Base-by-base conservation (phyloP, 2,113 vertebrate genomes). In the Nipponia nippon region DNA sequence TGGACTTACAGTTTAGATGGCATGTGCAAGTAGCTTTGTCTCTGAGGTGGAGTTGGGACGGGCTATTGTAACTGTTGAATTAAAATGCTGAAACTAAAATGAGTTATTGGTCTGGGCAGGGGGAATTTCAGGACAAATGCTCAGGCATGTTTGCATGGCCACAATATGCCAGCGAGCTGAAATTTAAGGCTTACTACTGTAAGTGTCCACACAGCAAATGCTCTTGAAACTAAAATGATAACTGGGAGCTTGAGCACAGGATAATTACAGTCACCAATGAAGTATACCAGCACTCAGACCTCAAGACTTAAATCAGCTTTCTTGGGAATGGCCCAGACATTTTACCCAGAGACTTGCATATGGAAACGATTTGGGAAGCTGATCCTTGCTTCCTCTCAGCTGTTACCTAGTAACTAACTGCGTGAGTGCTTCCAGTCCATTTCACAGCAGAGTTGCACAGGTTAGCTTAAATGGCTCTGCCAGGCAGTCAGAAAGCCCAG, bases 381-480 rank as follows among this genome's bases (percentile, higher is more conserved):
- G 89, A 90, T 88, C 62, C 62, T 93, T 77, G 71, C 75, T 84
- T 92, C 59, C 16, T 83, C 83, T 75, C 63, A 87, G 80, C 83
- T 96, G 91, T 94, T 95, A 94, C 80, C 87, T 94, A 87, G 95
- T 96, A 93, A 95, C 94, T 92, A 78, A 83, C 69, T 53, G 29
- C 1, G 0, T 5, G 5, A 94, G 50, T 50, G 29, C 72, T 94
- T 96, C 38, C 47, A 96, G 93, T 59, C 63, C 83, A 55, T 83
- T 95, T 83, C 79, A 58, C 46, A 92, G 80, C 67, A 73, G 38
- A 75, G 71, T 16, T 2, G 0, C 25, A 27, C 40, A 87, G 71
- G 76, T 86, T 86, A 92, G 36, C 30, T 80, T 69, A 72, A 95
- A 83, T 14, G 34, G 63, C 59, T 90, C 53, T 83, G 47, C 86